Percentiles rank a stretch among this genome's conserved stretches.
Conservation (phyloP, 2,113 vertebrate species). For the Eupsittula cactorum region DNA sequence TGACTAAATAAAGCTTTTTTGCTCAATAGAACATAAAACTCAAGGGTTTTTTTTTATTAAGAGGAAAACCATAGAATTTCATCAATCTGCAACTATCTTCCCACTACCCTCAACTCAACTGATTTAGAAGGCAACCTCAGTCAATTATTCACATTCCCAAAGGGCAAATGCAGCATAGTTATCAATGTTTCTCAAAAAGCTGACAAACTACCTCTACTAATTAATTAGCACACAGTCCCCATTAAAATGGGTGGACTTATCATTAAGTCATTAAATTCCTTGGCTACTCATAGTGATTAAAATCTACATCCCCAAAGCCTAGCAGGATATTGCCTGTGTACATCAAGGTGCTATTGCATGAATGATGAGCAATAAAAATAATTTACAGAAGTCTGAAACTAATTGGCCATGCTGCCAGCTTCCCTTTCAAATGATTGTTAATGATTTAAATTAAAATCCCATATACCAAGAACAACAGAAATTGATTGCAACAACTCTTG, state of each 20-base stretch:
- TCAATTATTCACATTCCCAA: neutral
- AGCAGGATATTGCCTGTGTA: neutral
- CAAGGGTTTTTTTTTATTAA: neutral
- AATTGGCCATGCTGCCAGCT: neutral
- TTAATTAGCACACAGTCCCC: slow-evolving; percentile 24
- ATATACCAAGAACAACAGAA: slow-evolving; percentile 21
- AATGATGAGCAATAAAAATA: slow-evolving; percentile 45
- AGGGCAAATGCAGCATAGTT: neutral
- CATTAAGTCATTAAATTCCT: slow-evolving; percentile 49
- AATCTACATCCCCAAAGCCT: slow-evolving; percentile 1
- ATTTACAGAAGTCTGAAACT: slow-evolving; percentile 29
- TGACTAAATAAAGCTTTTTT: neutral
- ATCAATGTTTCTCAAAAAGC: slow-evolving; percentile 27
- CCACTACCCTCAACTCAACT: neutral
- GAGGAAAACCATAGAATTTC: neutral
- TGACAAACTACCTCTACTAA: slow-evolving; percentile 5
- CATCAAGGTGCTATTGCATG: slow-evolving; percentile 6
- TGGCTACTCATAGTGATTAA: slow-evolving; percentile 32
- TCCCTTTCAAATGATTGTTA: neutral
- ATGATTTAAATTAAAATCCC: slow-evolving; percentile 19
- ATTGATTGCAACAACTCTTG: neutral
- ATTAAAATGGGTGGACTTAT: slow-evolving; percentile 27
- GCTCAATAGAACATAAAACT: neutral
- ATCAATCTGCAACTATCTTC: neutral
- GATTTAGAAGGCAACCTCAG: slow-evolving; percentile 7